These are phyloP conservation scores for Picathartes gymnocephalus DNA, from an alignment of 2,113 vertebrate genomes.

Conservation along the genomic window DNA sequence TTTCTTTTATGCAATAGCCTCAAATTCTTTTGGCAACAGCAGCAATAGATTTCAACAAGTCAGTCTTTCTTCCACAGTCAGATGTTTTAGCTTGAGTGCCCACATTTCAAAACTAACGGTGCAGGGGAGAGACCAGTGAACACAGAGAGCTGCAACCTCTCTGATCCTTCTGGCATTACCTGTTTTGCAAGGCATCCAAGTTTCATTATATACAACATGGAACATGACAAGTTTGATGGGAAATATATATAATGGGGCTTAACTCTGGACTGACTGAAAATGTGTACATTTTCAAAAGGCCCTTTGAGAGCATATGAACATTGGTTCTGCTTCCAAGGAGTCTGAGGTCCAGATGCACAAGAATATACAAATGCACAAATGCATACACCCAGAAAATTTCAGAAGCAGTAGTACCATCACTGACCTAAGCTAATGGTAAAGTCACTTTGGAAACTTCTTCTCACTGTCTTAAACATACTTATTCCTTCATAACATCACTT, in stretches of 20 bases:
- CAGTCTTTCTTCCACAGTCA: neutral
- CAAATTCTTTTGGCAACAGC: neutral
- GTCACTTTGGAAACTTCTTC: neutral
- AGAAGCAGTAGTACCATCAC: neutral
- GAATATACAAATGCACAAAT: neutral
- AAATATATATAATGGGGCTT: neutral
- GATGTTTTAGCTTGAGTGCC: neutral
- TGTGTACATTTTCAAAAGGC: neutral
- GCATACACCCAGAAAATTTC: neutral
- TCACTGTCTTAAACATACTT: neutral
- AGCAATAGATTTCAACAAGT: slow-evolving; percentile 12
- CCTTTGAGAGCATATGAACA: neutral
- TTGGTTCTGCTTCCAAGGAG: neutral
- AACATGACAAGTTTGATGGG: neutral
- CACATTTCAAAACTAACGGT: neutral
- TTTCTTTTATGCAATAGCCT: neutral
- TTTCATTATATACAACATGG: neutral
- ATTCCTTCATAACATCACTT: neutral
- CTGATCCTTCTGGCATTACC: neutral
- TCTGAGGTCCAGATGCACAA: neutral
- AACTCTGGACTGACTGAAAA: neutral
- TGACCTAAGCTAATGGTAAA: neutral
- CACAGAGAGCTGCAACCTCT: neutral
- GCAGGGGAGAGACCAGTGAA: neutral
- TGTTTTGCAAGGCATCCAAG: neutral